A percentile compares a stretch with the other conserved stretches of the same genome.
phyloP scores from a whole-genome alignment of 2,113 vertebrate genomes.

The Chitala chitala region DNA sequence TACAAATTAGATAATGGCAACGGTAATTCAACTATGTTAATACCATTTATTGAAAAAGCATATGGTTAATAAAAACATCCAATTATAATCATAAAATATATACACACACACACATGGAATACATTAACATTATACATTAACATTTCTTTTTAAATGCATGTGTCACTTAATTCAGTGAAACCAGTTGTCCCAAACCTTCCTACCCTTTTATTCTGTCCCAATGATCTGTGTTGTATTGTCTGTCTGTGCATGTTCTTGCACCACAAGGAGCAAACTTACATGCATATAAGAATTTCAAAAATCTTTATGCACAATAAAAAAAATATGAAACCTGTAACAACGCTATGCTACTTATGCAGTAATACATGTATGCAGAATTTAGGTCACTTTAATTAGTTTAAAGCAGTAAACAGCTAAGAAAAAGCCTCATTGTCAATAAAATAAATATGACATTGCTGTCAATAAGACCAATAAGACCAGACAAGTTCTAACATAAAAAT shows the following conservation, averaged over 20 bases:
- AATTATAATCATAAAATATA: too few species aligned
- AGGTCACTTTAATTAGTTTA: too few species aligned
- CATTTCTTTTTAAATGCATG: not conserved
- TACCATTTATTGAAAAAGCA: not conserved
- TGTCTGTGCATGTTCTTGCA: too few species aligned
- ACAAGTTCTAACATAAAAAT: too few species aligned
- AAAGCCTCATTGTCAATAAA: conserved; percentile 1
- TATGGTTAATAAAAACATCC: not conserved
- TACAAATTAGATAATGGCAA: not conserved
- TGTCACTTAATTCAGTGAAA: not conserved
- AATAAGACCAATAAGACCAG: not conserved
- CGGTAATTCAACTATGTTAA: not conserved
- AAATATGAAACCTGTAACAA: too few species aligned
- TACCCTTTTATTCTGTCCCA: too few species aligned
- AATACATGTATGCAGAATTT: conserved; percentile 7
- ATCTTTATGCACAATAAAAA: not conserved
- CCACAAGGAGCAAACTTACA: too few species aligned
- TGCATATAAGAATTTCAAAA: too few species aligned
- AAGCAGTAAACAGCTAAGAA: too few species aligned
- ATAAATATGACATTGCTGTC: not conserved
- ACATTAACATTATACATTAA: conserved; percentile 11
- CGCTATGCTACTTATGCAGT: not conserved
- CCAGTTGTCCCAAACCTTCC: conserved; percentile 2
- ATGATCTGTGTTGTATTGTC: too few species aligned
- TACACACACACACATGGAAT: not conserved